Evolutionary conservation across 1,140 invertebrate genomes (phyloP), one percentile per base, ranked within the genome.

Genomic region (Mycetomoellerius zeteki): DNA sequence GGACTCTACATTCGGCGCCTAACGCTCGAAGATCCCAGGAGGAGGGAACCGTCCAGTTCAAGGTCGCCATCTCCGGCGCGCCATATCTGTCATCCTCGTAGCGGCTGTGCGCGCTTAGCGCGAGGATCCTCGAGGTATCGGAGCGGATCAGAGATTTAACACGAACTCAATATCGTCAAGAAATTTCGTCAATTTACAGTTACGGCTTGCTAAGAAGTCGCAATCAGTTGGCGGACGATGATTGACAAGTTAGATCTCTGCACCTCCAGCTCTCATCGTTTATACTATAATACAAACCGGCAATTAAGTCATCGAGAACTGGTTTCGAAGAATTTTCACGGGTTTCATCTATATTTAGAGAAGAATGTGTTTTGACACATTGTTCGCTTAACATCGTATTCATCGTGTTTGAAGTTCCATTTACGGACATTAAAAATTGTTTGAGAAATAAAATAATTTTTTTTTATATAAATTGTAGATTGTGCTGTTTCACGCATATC

Each of bases 1-100:
- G 94, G 94, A 85, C 93, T 95, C 50, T 94, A 94, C 80, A 95
- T 95, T 92, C 92, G 94, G 86, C 93, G 94, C 65, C 92, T 95
- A 16, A 95, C 93, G 56, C 93, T 95, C 58, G 94, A 95, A 89
- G 94, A 94, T 90, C 94, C 94, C 56, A 93, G 90, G 88, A 94
- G 91, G 37, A 92, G 89, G 85, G 90, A 93, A 82, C 86, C 91
- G 56, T 90, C 91, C 71, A 88, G 92, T 89, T 94, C 93, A 90
- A 93, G 91, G 90, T 88, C 93, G 64, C 89, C 92, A 62, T 93
- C 90, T n/a, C 88, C 93, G 71, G 73, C 93, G 82, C 91, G 92
- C 88, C 93, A 94, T 89, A 92, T 94, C 88, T 94, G 93, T 93
- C 92, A 94, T 93, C 93, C 94, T 65, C 88, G 91, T 43, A 90